Percentiles rank a stretch among this genome's conserved stretches.
These are phyloP conservation scores for Salarias fasciatus DNA, from an alignment of 2,797 vertebrate species.

Conservation along the genomic window DNA sequence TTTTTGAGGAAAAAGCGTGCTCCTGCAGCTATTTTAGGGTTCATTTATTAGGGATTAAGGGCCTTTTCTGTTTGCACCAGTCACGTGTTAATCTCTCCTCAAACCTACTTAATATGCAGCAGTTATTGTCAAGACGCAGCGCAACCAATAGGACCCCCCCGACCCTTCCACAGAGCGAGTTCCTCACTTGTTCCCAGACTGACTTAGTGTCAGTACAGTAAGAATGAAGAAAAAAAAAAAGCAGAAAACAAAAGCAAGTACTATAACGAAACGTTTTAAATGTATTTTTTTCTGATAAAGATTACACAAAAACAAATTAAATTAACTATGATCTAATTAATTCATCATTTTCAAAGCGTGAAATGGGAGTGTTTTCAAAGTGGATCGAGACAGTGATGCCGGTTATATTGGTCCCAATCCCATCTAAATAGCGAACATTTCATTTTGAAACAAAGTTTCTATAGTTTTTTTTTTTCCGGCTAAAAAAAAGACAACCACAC, in stretches of 20 bases:
- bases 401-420: constrained; percentile 15
- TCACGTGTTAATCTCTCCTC: constrained; percentile 58
- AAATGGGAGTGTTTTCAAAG: background rate
- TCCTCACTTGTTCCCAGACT: constrained; percentile 9
- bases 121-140: constrained; percentile 51
- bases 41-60: constrained; percentile 8
- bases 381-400: background rate
- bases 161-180: constrained; percentile 58
- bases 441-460: constrained; percentile 33
- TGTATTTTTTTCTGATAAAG: background rate
- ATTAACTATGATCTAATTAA: constrained; percentile 1
- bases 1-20: background rate
- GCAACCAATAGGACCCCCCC: constrained; percentile 56
- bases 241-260: constrained; percentile 7
- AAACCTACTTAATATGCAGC: constrained; percentile 61
- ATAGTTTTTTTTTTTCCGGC: constrained; percentile 25
- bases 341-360: constrained; percentile 7
- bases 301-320: background rate
- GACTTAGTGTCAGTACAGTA: constrained; percentile 9
- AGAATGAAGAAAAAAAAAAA: background rate
- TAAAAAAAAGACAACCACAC: constrained; percentile 18
- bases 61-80: constrained; percentile 32
- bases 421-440: constrained; percentile 18
- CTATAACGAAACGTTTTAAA: background rate
- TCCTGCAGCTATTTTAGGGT: background rate